Conservation (phyloP, 2,797 vertebrate genomes). For the Chelonia mydas region DNA sequence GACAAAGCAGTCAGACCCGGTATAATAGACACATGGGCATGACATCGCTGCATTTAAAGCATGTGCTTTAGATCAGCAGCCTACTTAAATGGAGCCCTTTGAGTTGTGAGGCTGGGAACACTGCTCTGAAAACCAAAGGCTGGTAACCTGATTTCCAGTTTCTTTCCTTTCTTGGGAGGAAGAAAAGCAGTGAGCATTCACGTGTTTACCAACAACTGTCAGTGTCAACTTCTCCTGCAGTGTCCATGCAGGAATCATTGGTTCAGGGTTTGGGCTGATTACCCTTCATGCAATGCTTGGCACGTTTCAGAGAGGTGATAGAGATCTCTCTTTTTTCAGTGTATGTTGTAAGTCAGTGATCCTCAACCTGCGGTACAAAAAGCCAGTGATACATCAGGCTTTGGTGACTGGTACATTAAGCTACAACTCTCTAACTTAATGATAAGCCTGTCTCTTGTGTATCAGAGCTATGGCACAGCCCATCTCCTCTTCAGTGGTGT, state of each 20-base stretch:
- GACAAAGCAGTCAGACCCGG: accelerated
- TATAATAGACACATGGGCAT: background rate
- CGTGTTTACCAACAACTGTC: background rate
- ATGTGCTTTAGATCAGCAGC: background rate
- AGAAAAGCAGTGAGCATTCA: background rate
- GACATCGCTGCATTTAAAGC: background rate
- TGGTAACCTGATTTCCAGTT: background rate
- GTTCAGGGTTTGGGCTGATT: background rate
- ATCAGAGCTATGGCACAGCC: background rate
- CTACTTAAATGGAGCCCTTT: background rate
- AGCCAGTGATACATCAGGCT: background rate
- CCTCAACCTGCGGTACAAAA: background rate
- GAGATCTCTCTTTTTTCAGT: background rate
- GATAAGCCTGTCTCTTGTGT: background rate
- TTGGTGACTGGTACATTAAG: background rate
- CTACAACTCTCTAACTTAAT: background rate
- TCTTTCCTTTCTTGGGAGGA: background rate
- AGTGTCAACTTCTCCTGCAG: background rate
- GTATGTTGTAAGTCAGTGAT: background rate
- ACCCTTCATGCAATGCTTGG: background rate
- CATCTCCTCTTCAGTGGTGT: background rate
- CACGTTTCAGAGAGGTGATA: background rate
- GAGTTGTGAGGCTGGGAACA: background rate
- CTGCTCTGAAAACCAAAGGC: background rate
- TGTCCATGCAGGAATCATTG: background rate